Evolutionary conservation across 2,888 invertebrate genomes (phyloP), one percentile per base, ranked within the genome.

Genomic region (Fabriciana adippe): DNA sequence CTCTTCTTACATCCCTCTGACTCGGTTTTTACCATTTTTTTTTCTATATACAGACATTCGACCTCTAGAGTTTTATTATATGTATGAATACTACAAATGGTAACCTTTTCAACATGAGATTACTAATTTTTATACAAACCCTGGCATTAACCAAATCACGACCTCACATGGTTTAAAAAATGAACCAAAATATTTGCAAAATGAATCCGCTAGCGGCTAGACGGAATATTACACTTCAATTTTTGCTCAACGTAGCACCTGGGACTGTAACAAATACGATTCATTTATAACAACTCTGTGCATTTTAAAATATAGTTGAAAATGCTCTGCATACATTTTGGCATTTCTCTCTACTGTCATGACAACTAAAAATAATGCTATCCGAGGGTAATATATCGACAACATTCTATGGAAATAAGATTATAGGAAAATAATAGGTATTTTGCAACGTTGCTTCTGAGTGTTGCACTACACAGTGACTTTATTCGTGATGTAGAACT

Each of bases 221-320:
- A 82, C 76, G 74, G 78, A 83, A 82, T 82, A 86, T 84, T 83
- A 84, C 84, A 82, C 77, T 84, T 81, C 83, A 86, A 87, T 85
- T 88, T 82, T 84, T 84, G 77, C 81, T 79, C 75, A 75, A 72
- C 73, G 73, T 74, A 78, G 78, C 89, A 89, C 89, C 89, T 89
- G 89, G 76, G 84, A 77, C 83, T 74, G 68, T 72, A 70, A 69
- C 69, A 65, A 67, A 71, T 72, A 65, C 55, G 26, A 50, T 69
- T 57, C 16, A 68, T 66, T 63, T 66, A 72, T 65, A 62, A 57
- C 55, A 55, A 66, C 68, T 60, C 41, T 74, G 60, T 63, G 5
- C 1, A 1, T 1, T 6, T 50, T 6, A 2, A 6, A n/a, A 65
- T 68, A 73, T 35, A 66, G 72, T 68, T 48, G 56, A 66, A 63